Evolutionary conservation across 2,113 vertebrate species (phyloP).

Genomic region (Salvelinus sp.): DNA sequence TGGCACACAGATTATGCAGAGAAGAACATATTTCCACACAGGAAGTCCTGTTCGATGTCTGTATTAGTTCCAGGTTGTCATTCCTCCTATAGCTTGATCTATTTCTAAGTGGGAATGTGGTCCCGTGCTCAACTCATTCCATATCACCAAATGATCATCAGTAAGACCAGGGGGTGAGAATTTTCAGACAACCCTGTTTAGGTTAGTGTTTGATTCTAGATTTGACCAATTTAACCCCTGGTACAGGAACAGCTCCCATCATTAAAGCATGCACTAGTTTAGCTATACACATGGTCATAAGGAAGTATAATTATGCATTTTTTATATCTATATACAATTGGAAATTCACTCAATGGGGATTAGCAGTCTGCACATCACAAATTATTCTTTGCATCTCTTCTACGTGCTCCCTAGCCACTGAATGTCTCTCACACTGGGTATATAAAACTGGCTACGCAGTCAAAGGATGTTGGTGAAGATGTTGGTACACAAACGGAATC

Average conservation of each 20-base stretch:
- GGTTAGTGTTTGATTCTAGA: background rate
- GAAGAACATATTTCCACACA: constrained; percentile 2
- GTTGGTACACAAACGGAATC: constrained; percentile 21
- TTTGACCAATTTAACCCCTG: background rate
- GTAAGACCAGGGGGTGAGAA: background rate
- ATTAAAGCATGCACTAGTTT: background rate
- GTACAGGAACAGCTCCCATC: background rate
- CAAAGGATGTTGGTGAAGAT: background rate
- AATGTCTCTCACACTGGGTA: constrained; percentile 3
- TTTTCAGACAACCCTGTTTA: background rate
- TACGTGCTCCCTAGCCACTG: constrained; percentile 53
- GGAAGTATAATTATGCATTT: constrained; percentile 30
- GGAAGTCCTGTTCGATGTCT: constrained; percentile 20
- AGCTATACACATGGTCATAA: constrained; percentile 16
- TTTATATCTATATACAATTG: constrained; percentile 26
- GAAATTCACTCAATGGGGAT: constrained; percentile 6
- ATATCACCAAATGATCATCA: background rate
- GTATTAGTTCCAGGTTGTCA: constrained; percentile 23
- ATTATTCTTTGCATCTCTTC: background rate
- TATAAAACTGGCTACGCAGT: no score
- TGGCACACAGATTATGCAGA: constrained; percentile 4
- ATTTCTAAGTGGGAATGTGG: no score
- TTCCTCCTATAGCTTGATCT: constrained; percentile 15
- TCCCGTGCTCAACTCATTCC: background rate
- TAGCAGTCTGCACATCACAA: background rate